Conservation (phyloP, 2,113 vertebrate genomes). For the Nothobranchius kuhntae region DNA sequence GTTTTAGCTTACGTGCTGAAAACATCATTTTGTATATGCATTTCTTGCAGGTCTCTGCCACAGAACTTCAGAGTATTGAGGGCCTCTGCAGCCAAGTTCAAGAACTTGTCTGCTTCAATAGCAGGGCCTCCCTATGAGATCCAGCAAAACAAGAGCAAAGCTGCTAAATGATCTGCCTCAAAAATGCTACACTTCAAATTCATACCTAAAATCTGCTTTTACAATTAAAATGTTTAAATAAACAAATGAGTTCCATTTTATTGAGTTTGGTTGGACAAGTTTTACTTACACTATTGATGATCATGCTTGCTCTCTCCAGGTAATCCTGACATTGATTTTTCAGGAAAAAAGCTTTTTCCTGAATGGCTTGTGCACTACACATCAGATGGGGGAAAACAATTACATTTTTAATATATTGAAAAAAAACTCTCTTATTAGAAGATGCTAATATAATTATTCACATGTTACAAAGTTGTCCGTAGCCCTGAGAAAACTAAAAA, state of each 20-base stretch:
- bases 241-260: neutral
- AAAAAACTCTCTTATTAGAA: too few species aligned
- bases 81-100: constrained; percentile 78
- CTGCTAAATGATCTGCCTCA: neutral
- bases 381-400: neutral
- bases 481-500: too few species aligned
- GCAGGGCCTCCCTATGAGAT: constrained; percentile 56
- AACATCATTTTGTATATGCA: constrained; percentile 83
- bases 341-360: constrained; percentile 30
- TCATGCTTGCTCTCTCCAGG: constrained; percentile 50
- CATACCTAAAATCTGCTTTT: neutral
- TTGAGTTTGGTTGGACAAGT: neutral
- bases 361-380: constrained; percentile 38
- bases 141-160: constrained; percentile 4
- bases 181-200: too few species aligned
- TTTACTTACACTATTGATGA: constrained; percentile 62
- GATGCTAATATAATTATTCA: constrained; percentile 3
- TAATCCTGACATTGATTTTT: constrained; percentile 34
- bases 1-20: constrained; percentile 78
- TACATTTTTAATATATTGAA: neutral
- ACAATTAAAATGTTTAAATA: neutral
- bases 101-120: constrained; percentile 73
- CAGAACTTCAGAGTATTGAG: constrained; percentile 81
- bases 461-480: neutral
- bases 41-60: constrained; percentile 81